A percentile compares a stretch with the other conserved stretches of the same genome.
Evolutionary conservation across 37 sponge, comb jelly and placozoan species (phyloP).

Genomic region (Axinella damicornis): DNA sequence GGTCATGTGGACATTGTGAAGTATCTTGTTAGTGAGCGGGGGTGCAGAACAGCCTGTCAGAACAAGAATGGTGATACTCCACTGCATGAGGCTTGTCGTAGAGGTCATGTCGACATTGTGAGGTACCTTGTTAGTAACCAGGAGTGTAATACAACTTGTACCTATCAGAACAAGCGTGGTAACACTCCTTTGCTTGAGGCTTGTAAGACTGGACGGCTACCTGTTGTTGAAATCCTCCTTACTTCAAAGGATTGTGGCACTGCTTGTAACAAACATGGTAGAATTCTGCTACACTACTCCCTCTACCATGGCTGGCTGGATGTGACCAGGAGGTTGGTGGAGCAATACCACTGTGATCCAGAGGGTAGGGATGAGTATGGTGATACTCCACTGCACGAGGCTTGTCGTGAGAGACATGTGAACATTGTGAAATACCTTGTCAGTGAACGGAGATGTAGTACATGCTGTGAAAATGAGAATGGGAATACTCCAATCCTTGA

Average conservation of each 20-base stretch:
- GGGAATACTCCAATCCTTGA: slow-evolving; percentile 1
- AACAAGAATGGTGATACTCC: not conserved
- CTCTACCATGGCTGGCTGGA: not conserved
- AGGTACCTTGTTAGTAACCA: too few species aligned
- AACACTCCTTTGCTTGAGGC: not conserved
- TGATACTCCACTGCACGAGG: slow-evolving; percentile 32
- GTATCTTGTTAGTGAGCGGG: not conserved
- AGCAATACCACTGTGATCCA: slow-evolving; percentile 8
- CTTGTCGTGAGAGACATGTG: not conserved
- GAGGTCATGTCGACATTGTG: not conserved
- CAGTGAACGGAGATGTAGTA: not conserved
- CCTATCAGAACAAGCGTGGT: too few species aligned
- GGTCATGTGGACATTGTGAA: not conserved
- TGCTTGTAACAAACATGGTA: too few species aligned
- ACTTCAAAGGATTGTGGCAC: too few species aligned
- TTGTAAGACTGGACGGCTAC: too few species aligned
- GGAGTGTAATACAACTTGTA: too few species aligned
- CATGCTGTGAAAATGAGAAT: not conserved
- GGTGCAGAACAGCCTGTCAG: too few species aligned
- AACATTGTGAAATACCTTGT: not conserved
- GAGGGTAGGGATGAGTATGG: not conserved
- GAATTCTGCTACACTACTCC: slow-evolving; percentile 9
- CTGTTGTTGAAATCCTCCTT: too few species aligned
- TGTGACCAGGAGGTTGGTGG: not conserved
- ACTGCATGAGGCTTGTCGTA: not conserved